A percentile compares a stretch with the other conserved stretches of the same genome.
These are phyloP conservation scores for Furcifer pardalis DNA, from an alignment of 2,797 vertebrate genomes.

Conservation along the genomic window DNA sequence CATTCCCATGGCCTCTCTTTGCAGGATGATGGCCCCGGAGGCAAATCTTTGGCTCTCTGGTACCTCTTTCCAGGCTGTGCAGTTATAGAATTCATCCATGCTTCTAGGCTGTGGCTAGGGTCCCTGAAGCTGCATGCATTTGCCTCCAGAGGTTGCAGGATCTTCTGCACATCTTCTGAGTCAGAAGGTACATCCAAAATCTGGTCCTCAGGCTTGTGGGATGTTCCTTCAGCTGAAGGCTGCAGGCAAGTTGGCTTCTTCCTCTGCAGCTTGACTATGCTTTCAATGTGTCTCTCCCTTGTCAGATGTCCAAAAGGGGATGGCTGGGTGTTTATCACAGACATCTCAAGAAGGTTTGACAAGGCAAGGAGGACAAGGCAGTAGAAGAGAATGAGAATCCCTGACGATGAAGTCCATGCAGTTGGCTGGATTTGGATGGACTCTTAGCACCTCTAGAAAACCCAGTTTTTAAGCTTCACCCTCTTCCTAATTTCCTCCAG, in stretches of 20 bases:
- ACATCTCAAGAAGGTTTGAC: slow-evolving; percentile 61
- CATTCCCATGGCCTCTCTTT: slow-evolving; percentile 31
- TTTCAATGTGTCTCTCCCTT: slow-evolving; percentile 83
- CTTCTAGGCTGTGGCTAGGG: not conserved
- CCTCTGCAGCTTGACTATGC: slow-evolving; percentile 59
- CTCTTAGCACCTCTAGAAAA: not conserved
- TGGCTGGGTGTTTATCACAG: slow-evolving; percentile 78
- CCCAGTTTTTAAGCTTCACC: not conserved
- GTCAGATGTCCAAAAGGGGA: slow-evolving; percentile 76
- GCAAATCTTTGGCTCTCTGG: not conserved
- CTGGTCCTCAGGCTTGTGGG: too few relatives aligned
- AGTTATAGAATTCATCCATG: not conserved
- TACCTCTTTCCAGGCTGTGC: not conserved
- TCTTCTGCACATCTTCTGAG: not conserved
- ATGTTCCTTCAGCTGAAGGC: not conserved
- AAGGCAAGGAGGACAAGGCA: too few relatives aligned
- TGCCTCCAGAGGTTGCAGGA: rapidly evolving
- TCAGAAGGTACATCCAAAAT: not conserved
- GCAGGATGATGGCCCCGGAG: slow-evolving; percentile 36
- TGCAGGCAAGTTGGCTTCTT: not conserved
- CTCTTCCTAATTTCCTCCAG: not conserved
- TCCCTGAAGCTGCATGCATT: rapidly evolving
- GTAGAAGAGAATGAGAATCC: not conserved
- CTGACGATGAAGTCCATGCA: rapidly evolving
- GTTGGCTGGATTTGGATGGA: too few relatives aligned